Conservation (phyloP, 1,140 invertebrate species). For the Aphelenchoides besseyi region DNA sequence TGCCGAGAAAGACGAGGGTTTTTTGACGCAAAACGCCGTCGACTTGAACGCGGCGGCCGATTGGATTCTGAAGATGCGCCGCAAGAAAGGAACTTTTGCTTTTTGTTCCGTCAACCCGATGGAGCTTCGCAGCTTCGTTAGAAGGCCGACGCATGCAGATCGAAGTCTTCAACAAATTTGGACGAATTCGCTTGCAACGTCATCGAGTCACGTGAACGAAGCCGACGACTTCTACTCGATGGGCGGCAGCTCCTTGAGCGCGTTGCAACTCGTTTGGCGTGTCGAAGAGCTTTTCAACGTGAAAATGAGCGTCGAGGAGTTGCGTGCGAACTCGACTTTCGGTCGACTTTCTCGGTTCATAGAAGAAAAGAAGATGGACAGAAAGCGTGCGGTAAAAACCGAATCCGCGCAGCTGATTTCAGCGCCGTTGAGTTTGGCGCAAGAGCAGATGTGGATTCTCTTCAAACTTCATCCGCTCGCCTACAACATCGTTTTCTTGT, state of each 20-base stretch:
- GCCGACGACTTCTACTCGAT: slow-evolving; percentile 47
- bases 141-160: not conserved
- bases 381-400: too few relatives aligned
- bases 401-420: not conserved
- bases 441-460: slow-evolving; percentile 56
- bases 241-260: slow-evolving; percentile 54
- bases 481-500: slow-evolving; percentile 54
- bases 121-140: slow-evolving; percentile 21
- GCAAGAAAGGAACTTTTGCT: slow-evolving; percentile 26
- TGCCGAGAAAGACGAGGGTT: not conserved
- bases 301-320: not conserved
- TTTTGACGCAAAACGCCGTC: slow-evolving; percentile 33
- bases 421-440: slow-evolving; percentile 42
- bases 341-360: not conserved
- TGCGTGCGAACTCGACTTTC: slow-evolving; percentile 5
- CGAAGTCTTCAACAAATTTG: not conserved
- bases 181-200: not conserved
- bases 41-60: slow-evolving; percentile 19
- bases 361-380: not conserved
- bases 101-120: slow-evolving; percentile 29
- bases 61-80: slow-evolving; percentile 24
- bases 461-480: slow-evolving; percentile 28
- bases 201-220: not conserved
- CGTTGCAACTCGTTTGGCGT: slow-evolving; percentile 46
- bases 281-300: slow-evolving; percentile 27